phyloP scores from a whole-genome alignment of 2,797 vertebrate species.

The Oreortyx pictus region DNA sequence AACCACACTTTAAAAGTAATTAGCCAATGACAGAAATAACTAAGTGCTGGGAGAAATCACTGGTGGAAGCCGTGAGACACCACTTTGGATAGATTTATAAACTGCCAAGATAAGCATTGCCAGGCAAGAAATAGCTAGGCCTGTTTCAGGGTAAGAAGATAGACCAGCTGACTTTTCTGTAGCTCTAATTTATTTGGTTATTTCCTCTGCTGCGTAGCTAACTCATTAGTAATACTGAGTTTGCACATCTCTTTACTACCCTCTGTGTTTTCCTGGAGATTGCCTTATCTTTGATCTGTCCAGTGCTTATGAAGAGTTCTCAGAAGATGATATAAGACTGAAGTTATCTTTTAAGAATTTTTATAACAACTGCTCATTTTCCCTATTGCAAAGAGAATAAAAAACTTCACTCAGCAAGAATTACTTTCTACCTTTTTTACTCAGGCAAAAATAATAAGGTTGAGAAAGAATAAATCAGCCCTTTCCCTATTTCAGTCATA shows the following conservation, averaged over 20 bases:
- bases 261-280: background rate
- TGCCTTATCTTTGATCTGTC: background rate
- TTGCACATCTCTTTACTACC: background rate
- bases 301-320: background rate
- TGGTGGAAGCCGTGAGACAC: background rate
- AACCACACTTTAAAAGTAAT: background rate
- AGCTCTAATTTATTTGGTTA: background rate
- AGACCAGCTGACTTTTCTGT: background rate
- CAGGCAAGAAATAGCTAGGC: background rate
- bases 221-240: fast-evolving
- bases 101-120: background rate
- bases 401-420: background rate
- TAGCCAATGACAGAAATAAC: background rate
- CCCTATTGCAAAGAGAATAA: background rate
- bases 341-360: background rate
- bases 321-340: background rate
- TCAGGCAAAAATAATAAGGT: background rate
- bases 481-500: background rate
- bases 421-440: background rate
- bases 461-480: slow-evolving; percentile 2
- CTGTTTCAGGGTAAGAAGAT: background rate
- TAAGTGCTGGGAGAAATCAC: background rate
- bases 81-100: background rate
- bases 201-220: background rate
- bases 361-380: background rate